Conservation (phyloP, 1,140 invertebrate species). For the Uloborus diversus region DNA sequence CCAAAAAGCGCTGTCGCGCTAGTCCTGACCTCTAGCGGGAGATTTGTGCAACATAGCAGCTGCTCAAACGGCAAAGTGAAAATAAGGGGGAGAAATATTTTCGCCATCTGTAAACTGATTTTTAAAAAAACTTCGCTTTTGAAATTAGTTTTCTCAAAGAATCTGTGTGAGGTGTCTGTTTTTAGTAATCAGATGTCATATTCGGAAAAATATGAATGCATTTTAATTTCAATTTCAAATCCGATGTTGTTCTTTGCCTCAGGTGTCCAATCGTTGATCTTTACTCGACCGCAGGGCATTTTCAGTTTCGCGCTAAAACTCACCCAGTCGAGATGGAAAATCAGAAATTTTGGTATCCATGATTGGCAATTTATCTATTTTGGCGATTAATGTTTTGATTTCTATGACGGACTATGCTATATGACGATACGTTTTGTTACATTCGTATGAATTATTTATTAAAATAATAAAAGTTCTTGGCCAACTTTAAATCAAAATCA, state of each 20-base stretch:
- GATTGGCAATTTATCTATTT: conserved; percentile 9
- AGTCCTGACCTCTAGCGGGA: conserved; percentile 26
- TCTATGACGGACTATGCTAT: no score
- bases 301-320: conserved; percentile 8
- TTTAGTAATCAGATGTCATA: background rate
- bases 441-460: no score
- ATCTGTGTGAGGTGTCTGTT: background rate
- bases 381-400: no score
- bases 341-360: background rate
- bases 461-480: no score
- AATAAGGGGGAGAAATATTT: conserved; percentile 7
- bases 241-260: conserved; percentile 16
- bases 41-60: conserved; percentile 15
- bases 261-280: conserved; percentile 7
- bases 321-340: background rate
- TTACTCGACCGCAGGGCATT: conserved; percentile 11
- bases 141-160: background rate
- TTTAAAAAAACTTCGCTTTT: background rate
- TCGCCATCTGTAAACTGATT: background rate
- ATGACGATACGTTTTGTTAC: no score
- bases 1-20: background rate
- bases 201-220: background rate
- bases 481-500: no score
- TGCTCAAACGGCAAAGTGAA: background rate
- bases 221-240: background rate